These are phyloP conservation scores for Pituophis catenifer DNA, from an alignment of 2,113 vertebrate genomes.

Conservation along the genomic window DNA sequence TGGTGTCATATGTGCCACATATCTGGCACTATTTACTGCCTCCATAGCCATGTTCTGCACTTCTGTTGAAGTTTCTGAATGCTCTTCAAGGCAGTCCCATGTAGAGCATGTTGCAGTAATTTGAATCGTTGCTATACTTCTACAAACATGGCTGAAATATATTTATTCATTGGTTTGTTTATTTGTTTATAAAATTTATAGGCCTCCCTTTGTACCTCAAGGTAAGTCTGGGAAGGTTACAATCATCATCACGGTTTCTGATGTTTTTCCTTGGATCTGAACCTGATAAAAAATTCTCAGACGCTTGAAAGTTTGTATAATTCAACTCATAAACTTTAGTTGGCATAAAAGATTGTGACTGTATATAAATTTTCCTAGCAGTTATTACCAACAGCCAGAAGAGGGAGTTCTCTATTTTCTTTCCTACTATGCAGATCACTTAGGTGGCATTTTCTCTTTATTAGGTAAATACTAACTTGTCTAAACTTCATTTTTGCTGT, in stretches of 20 bases:
- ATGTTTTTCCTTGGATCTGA: background rate
- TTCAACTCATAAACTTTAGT: background rate
- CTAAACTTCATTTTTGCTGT: background rate
- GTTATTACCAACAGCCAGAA: constrained; percentile 35
- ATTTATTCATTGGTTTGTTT: background rate
- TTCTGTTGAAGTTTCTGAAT: background rate
- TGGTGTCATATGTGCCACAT: background rate
- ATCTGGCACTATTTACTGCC: background rate
- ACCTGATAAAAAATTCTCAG: background rate
- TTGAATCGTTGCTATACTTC: background rate
- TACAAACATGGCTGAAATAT: background rate
- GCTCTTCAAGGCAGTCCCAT: background rate
- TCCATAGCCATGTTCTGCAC: background rate
- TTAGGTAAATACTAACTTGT: background rate
- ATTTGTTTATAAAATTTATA: background rate
- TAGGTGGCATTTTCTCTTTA: background rate
- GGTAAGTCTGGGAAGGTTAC: background rate
- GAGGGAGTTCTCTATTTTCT: constrained; percentile 47
- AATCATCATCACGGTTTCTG: background rate
- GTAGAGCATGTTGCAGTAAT: background rate
- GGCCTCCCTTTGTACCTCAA: background rate
- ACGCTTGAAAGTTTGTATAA: background rate
- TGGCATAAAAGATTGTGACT: background rate
- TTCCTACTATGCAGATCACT: background rate
- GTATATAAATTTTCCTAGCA: background rate